These are phyloP conservation scores for Trichopria drosophilae DNA, from an alignment of 2,888 invertebrate genomes.

Conservation along the genomic window DNA sequence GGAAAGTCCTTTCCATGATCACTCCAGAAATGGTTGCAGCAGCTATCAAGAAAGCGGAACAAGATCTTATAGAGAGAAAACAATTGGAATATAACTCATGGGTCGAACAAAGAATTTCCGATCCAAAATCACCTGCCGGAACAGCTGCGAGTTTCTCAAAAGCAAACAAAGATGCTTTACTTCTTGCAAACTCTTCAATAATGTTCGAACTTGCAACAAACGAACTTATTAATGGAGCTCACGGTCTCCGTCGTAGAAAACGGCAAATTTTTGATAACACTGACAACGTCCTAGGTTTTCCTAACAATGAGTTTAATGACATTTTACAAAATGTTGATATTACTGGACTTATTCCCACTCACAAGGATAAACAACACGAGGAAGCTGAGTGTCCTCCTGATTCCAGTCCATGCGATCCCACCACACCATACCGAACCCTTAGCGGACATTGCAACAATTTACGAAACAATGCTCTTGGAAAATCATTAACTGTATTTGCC, in stretches of 20 bases:
- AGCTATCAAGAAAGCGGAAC: conserved; percentile 78
- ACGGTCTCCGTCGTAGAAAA: conserved; percentile 62
- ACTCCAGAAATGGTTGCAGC: conserved; percentile 73
- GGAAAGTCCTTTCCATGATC: conserved; percentile 63
- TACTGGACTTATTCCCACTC: conserved; percentile 68
- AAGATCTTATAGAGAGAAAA: conserved; percentile 73
- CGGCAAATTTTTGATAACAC: conserved; percentile 72
- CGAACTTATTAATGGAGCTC: conserved; percentile 72
- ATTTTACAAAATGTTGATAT: conserved; percentile 80
- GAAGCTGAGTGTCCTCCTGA: conserved; percentile 75
- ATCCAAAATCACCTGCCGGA: conserved; percentile 83
- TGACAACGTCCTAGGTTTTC: conserved; percentile 62
- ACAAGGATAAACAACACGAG: conserved; percentile 64
- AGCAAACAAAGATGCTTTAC: conserved; percentile 80
- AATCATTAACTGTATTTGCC: conserved; percentile 82
- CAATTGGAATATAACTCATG: conserved; percentile 82
- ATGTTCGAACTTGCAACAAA: conserved; percentile 85
- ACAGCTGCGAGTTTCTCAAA: conserved; percentile 89
- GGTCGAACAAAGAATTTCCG: conserved; percentile 65
- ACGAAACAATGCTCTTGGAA: conserved; percentile 78
- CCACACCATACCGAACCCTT: conserved; percentile 71
- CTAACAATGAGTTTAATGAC: conserved; percentile 72
- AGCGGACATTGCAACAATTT: conserved; percentile 89
- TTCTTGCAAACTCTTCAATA: conserved; percentile 82
- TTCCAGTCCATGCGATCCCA: conserved; percentile 71